phyloP scores from a whole-genome alignment of 1,140 invertebrate species.

The Rhagoletis pomonella region DNA sequence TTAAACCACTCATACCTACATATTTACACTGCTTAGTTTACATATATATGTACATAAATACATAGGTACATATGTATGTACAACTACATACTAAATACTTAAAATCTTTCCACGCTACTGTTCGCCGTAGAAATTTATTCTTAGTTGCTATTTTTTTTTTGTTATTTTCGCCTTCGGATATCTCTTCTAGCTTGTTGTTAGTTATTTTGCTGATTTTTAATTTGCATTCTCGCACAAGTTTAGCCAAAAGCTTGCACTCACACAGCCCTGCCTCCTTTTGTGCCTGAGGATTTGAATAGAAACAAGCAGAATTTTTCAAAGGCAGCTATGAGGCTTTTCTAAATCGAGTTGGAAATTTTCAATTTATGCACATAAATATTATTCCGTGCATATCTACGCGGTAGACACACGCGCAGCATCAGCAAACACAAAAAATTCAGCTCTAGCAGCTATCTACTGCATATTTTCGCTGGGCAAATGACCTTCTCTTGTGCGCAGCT shows the following conservation, averaged over 20 bases:
- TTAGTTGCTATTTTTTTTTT: too few species aligned
- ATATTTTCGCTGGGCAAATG: conserved; percentile 47
- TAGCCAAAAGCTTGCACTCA: too few species aligned
- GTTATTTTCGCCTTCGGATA: background rate
- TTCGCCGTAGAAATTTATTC: too few species aligned
- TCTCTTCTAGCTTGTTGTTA: too few species aligned
- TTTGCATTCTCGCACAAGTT: background rate
- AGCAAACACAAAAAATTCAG: background rate
- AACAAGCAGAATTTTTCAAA: background rate
- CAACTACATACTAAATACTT: too few species aligned
- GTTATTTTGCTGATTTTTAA: too few species aligned
- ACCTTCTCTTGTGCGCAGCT: conserved; percentile 49
- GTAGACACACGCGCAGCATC: background rate
- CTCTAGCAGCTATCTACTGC: background rate
- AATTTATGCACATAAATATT: conserved; percentile 19
- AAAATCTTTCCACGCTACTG: too few species aligned
- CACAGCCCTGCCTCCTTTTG: background rate
- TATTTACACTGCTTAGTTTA: too few species aligned
- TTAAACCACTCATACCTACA: too few species aligned
- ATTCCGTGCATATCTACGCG: background rate
- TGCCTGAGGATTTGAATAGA: too few species aligned
- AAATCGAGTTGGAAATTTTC: background rate
- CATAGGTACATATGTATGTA: too few species aligned
- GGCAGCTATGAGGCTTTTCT: background rate
- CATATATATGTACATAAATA: too few species aligned